Conservation (phyloP, 2,113 vertebrate species). For the Boulengeromyrus knoepffleri region DNA sequence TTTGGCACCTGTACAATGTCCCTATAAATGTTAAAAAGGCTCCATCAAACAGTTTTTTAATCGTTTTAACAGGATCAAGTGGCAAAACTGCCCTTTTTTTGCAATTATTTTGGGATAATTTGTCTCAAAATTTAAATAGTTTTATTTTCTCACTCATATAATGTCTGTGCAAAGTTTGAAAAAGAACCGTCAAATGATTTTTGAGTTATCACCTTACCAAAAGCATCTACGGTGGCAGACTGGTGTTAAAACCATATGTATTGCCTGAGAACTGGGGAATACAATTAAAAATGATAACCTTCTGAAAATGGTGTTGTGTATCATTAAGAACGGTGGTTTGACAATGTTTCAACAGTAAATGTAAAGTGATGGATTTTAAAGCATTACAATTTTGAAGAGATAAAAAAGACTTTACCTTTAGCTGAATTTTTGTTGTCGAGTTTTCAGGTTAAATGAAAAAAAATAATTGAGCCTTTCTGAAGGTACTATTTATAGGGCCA, state of each 20-base stretch:
- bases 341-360: neutral
- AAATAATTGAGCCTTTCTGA: neutral
- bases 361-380: neutral
- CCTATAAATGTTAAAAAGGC: neutral
- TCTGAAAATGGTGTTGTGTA: neutral
- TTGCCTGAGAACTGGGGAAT: neutral
- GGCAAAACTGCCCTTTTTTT: neutral
- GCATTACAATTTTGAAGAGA: neutral
- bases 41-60: too few relatives aligned
- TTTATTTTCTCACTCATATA: neutral
- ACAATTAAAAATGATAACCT: neutral
- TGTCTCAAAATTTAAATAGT: neutral
- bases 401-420: neutral
- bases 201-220: neutral
- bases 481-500: neutral
- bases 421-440: neutral
- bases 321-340: neutral
- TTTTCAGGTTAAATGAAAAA: neutral
- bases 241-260: neutral
- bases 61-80: neutral
- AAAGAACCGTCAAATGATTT: neutral
- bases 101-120: neutral
- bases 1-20: neutral
- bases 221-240: neutral
- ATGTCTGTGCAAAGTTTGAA: neutral